Evolutionary conservation across 2,888 invertebrate genomes (phyloP), one percentile per base, ranked within the genome.

Genomic region (Lottia gigantea): DNA sequence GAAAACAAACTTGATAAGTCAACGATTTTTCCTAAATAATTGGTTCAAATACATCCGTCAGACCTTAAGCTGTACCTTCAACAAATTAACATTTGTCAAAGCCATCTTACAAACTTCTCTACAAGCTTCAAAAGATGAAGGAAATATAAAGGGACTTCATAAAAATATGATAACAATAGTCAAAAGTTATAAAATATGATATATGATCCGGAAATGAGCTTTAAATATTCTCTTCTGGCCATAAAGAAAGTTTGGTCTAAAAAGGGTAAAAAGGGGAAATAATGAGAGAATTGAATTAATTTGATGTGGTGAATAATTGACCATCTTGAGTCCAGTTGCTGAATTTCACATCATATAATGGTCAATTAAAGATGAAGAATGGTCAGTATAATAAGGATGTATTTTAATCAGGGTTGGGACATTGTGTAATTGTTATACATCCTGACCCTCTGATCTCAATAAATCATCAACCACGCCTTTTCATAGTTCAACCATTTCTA

Each of bases 291-390:
- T 40, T 40, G 40, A 40, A 40, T 40, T 40, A 40, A 40, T 40
- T 40, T 40, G 40, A 40, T 40, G 40, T 40, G 40, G 8, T 40
- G 40, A 40, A 40, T 40, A 40, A 40, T 40, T 40, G 40, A 40
- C 40, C 40, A 40, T 40, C 40, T 23, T 55, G 55, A 55, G 55
- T 55, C 55, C 55, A 55, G 55, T 55, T 55, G 55, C 55, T 55
- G 55, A 55, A 55, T 55, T 55, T 55, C 55, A 55, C 55, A 55
- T 55, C 55, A 55, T 23, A 55, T 23, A 23, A 55, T 55, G 55
- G 19, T 55, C 55, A 55, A 55, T 55, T 55, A 55, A 55, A 55
- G 55, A 12, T 55, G 23, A 55, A 55, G 19, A 55, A 55, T 55
- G 55, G 55, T 23, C 23, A 55, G 55, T 19, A 16, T 23, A 11